Conservation (phyloP, 35 echinoderm and acorn worm genomes). For the Apostichopus parvimensis region DNA sequence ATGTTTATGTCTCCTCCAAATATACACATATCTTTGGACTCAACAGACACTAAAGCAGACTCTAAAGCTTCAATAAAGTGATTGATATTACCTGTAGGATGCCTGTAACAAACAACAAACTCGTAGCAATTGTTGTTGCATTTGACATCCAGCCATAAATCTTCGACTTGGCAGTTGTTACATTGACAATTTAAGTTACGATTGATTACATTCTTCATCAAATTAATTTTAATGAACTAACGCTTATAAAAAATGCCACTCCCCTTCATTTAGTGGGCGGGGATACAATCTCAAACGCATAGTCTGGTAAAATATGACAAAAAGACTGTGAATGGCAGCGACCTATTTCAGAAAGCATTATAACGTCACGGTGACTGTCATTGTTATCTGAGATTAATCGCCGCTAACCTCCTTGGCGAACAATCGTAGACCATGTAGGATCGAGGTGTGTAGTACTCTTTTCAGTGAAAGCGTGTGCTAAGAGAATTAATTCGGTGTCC, state of each 20-base stretch:
- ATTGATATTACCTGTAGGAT: conserved; percentile 10
- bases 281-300: background rate
- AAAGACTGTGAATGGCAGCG: background rate
- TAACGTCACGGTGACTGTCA: background rate
- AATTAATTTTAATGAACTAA: conserved; percentile 11
- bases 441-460: no score
- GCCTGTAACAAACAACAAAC: conserved; percentile 27
- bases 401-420: background rate
- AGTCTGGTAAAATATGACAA: conserved; percentile 14
- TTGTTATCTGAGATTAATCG: background rate
- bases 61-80: conserved; percentile 26
- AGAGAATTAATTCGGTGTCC: no score
- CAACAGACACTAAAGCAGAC: no score
- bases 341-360: conserved; percentile 1
- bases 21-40: no score
- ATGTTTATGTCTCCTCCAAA: no score
- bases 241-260: conserved; percentile 2
- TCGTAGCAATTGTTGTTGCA: background rate
- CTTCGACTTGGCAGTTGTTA: background rate
- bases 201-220: no score
- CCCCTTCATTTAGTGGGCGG: conserved; percentile 10
- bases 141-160: no score
- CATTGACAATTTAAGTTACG: background rate
- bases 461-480: no score
- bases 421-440: background rate